phyloP scores from a whole-genome alignment of 2,888 invertebrate species.

The Drosophila aldrichi region DNA sequence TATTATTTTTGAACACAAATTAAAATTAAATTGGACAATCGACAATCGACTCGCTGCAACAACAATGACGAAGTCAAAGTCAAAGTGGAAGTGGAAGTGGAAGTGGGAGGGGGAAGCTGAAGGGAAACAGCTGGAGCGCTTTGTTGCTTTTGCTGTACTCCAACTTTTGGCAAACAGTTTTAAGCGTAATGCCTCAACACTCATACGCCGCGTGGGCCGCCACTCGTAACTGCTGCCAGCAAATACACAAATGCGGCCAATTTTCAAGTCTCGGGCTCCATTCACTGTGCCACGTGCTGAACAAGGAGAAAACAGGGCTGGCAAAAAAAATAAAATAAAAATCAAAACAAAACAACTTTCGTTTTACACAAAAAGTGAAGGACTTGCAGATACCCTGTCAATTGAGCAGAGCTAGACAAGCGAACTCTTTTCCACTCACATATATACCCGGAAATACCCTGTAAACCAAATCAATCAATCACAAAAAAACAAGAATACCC shows the following conservation, averaged over 20 bases:
- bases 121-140: conserved; percentile 16
- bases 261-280: conserved; percentile 53
- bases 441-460: too few relatives aligned
- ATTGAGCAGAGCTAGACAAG: too few relatives aligned
- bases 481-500: too few relatives aligned
- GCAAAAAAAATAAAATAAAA: neutral
- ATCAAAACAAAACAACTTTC: conserved; percentile 7
- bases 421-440: neutral
- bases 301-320: neutral
- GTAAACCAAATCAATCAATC: too few relatives aligned
- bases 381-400: neutral
- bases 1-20: conserved; percentile 48
- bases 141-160: conserved; percentile 21
- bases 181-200: conserved; percentile 51
- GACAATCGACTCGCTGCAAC: conserved; percentile 24
- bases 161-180: conserved; percentile 53
- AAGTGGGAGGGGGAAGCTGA: neutral
- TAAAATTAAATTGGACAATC: conserved; percentile 59
- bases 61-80: conserved; percentile 5
- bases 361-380: neutral
- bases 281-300: conserved; percentile 42
- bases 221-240: conserved; percentile 23
- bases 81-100: neutral
- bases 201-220: conserved; percentile 51
- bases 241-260: conserved; percentile 68